Conservation (phyloP, 1,140 invertebrate genomes). For the Agrypnia vestita region DNA sequence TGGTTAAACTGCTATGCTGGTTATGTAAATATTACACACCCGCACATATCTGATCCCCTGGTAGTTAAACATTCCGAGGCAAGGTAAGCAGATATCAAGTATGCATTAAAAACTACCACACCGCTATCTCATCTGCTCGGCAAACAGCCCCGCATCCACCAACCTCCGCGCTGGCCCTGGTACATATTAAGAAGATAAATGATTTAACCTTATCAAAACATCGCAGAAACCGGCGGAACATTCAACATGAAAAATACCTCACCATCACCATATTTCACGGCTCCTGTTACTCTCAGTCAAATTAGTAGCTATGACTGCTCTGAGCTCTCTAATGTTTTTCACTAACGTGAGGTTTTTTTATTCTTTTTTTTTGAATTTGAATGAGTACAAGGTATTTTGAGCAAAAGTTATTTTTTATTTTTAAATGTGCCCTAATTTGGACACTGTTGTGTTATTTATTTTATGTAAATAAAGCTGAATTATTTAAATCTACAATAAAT, state of each 20-base stretch:
- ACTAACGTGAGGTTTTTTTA: neutral
- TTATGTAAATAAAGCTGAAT: no score
- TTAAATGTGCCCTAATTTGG: no score
- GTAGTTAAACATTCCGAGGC: constrained; percentile 42
- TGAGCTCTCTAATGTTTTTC: neutral
- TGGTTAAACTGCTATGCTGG: constrained; percentile 23
- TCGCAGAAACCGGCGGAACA: constrained; percentile 27
- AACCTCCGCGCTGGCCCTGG: constrained; percentile 2
- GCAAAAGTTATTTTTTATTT: neutral
- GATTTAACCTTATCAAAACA: constrained; percentile 51
- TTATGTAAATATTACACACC: neutral
- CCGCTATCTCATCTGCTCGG: constrained; percentile 42
- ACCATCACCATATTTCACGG: constrained; percentile 36
- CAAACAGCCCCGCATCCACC: constrained; percentile 45
- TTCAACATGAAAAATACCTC: constrained; percentile 38
- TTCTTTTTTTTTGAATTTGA: neutral
- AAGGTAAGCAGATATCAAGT: constrained; percentile 55
- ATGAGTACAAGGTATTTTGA: neutral
- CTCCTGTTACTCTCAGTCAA: constrained; percentile 29
- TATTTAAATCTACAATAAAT: no score
- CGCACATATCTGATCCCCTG: constrained; percentile 40
- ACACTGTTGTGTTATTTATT: no score
- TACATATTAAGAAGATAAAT: constrained; percentile 50
- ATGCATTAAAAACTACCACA: constrained; percentile 55
- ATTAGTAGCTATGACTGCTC: constrained; percentile 27